phyloP scores from a whole-genome alignment of 64 coral and sea anemone species.

The Pocillopora damicornis region DNA sequence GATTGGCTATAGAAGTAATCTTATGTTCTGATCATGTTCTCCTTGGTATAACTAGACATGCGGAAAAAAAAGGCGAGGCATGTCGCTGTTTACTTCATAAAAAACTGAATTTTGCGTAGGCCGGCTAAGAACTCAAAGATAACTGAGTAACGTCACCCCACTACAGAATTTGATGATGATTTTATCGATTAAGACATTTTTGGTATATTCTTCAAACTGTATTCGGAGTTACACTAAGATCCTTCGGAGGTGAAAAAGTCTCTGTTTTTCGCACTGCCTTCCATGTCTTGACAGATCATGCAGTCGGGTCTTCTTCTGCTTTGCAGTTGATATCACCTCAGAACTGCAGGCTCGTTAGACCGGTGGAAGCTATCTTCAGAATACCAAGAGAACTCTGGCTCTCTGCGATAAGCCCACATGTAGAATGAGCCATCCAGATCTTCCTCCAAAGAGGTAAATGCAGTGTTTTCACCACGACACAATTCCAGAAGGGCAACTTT shows the following conservation, averaged over 20 bases:
- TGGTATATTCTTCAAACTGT: too few species aligned
- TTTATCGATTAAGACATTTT: too few species aligned
- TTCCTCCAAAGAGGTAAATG: slow-evolving; percentile 63
- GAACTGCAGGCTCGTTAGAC: slow-evolving; percentile 72
- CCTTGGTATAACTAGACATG: too few species aligned
- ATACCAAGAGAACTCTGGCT: slow-evolving; percentile 56
- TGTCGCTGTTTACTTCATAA: too few species aligned
- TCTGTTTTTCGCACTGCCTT: slow-evolving; percentile 37
- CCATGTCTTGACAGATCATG: slow-evolving; percentile 55
- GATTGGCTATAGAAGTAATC: too few species aligned
- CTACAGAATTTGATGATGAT: too few species aligned
- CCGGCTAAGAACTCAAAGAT: too few species aligned
- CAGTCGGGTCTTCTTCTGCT: slow-evolving; percentile 70
- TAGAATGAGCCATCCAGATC: slow-evolving; percentile 78
- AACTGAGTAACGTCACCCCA: too few species aligned
- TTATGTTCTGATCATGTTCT: too few species aligned
- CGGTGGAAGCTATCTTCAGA: slow-evolving; percentile 71
- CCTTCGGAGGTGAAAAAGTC: slow-evolving; percentile 55
- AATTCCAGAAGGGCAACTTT: slow-evolving; percentile 84
- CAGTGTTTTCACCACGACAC: slow-evolving; percentile 79
- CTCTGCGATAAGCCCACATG: slow-evolving; percentile 84
- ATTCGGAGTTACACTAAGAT: too few species aligned
- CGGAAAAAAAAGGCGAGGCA: too few species aligned
- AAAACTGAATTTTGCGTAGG: too few species aligned
- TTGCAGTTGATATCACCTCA: slow-evolving; percentile 78